Percentiles rank a stretch among this genome's conserved stretches.
Conservation (phyloP, 2,113 vertebrate genomes). For the Psammodynastes pulverulentus region DNA sequence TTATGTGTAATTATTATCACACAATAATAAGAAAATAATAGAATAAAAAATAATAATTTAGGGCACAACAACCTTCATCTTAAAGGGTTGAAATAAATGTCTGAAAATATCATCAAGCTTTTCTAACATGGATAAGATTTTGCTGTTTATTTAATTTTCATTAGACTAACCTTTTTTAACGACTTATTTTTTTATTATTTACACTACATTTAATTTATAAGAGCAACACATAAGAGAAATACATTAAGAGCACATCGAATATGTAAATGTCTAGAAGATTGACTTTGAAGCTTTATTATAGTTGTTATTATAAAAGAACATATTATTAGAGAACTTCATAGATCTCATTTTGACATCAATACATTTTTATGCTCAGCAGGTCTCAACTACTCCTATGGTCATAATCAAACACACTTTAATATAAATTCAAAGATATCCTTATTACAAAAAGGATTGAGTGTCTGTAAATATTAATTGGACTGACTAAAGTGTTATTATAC, state of each 20-base stretch:
- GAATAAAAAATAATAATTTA: neutral
- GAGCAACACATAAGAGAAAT: neutral
- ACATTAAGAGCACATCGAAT: neutral
- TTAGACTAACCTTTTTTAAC: neutral
- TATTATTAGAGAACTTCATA: neutral
- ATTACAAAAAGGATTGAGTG: slow-evolving; percentile 14
- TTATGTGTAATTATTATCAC: neutral
- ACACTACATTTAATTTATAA: neutral
- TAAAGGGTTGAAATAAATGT: neutral
- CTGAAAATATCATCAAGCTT: neutral
- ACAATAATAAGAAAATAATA: neutral
- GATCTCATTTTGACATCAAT: neutral
- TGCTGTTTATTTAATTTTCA: neutral
- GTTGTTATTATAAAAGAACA: slow-evolving; percentile 7
- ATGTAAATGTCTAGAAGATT: slow-evolving; percentile 3
- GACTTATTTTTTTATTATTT: neutral
- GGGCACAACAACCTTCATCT: neutral
- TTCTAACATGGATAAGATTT: neutral
- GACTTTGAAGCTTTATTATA: slow-evolving; percentile 14
- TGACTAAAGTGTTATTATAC: slow-evolving; percentile 19
- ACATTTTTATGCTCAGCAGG: neutral
- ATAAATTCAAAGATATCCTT: slow-evolving; percentile 31
- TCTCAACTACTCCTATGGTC: neutral
- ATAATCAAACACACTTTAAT: slow-evolving; percentile 22
- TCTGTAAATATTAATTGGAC: slow-evolving; percentile 47